Evolutionary conservation across 2,888 invertebrate species (phyloP).

Genomic region (Drosophila kanekoi): DNA sequence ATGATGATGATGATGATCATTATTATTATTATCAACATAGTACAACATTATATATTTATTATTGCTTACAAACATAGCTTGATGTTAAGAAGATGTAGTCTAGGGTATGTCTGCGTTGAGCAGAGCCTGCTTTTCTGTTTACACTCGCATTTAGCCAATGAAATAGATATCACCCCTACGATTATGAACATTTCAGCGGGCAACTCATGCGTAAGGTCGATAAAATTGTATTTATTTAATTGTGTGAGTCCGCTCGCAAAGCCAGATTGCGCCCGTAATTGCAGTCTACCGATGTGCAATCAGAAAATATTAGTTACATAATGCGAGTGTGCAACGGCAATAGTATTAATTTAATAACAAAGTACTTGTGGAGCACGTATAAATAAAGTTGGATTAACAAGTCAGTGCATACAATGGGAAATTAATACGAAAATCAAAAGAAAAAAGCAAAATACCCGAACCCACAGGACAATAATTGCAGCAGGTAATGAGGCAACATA

Average conservation of each 20-base stretch:
- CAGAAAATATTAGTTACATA: constrained; percentile 46
- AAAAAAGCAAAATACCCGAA: too few species aligned
- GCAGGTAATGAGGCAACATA: neutral
- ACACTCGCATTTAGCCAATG: neutral
- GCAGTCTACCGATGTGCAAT: constrained; percentile 44
- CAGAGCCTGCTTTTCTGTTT: neutral
- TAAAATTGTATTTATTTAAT: constrained; percentile 54
- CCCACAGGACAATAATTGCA: neutral
- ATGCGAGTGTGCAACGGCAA: constrained; percentile 1
- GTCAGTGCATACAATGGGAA: neutral
- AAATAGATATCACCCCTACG: neutral
- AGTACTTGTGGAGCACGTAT: constrained; percentile 10
- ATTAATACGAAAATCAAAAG: neutral
- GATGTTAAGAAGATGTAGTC: too few species aligned
- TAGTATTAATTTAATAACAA: constrained; percentile 27
- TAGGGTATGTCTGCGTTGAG: neutral
- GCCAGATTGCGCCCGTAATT: constrained; percentile 47
- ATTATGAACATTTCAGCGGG: constrained; percentile 6
- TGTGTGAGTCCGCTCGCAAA: constrained; percentile 10
- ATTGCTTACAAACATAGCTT: too few species aligned
- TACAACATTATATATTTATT: too few species aligned
- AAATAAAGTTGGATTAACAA: neutral
- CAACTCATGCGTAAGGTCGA: constrained; percentile 66
- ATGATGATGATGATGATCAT: too few species aligned
- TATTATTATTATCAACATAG: too few species aligned